A percentile compares a stretch with the other conserved stretches of the same genome.
These are phyloP conservation scores for Muschampia plurimacula DNA, from an alignment of 2,888 invertebrate genomes.

Conservation along the genomic window DNA sequence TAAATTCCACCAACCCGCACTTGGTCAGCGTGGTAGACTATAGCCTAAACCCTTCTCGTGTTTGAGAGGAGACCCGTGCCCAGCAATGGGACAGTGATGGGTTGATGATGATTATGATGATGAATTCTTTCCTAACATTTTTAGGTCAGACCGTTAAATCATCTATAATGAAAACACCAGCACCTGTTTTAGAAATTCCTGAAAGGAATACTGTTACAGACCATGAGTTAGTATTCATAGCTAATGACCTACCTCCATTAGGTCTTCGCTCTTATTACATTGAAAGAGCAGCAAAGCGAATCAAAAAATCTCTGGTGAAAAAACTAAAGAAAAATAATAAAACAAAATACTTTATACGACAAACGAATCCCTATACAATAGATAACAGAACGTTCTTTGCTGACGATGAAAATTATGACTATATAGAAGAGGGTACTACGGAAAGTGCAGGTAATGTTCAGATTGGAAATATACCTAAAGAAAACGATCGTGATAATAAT, in stretches of 20 bases:
- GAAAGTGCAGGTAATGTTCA: conserved; percentile 23
- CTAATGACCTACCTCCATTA: conserved; percentile 87
- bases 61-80: no score
- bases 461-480: conserved; percentile 7
- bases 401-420: conserved; percentile 49
- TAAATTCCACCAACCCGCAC: no score
- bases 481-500: background rate
- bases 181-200: conserved; percentile 77
- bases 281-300: conserved; percentile 34
- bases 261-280: conserved; percentile 88
- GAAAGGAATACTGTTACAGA: conserved; percentile 85
- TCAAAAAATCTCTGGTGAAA: conserved; percentile 53
- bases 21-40: no score
- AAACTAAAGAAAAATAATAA: conserved; percentile 55
- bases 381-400: conserved; percentile 48
- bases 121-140: no score
- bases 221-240: conserved; percentile 89
- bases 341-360: conserved; percentile 56
- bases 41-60: no score
- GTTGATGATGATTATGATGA: no score
- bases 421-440: conserved; percentile 43
- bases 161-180: conserved; percentile 87
- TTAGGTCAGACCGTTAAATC: conserved; percentile 69
- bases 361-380: conserved; percentile 47
- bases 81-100: no score